phyloP scores from a whole-genome alignment of 1,140 invertebrate genomes.

The Ooceraea biroi region DNA sequence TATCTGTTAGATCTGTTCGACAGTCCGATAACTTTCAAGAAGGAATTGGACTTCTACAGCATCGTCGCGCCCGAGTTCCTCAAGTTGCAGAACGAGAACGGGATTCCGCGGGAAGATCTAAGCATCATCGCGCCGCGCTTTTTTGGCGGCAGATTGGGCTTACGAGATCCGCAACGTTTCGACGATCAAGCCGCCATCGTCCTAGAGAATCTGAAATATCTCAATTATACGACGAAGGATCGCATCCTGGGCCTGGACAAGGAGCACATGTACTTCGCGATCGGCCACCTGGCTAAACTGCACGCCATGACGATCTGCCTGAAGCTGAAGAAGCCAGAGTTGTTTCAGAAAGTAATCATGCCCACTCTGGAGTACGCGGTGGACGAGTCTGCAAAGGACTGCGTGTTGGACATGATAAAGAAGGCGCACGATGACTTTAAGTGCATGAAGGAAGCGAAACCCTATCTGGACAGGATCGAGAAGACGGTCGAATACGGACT shows the following conservation, averaged over 20 bases:
- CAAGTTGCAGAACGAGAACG: constrained; percentile 85
- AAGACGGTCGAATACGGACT: constrained; percentile 74
- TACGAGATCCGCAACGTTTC: constrained; percentile 83
- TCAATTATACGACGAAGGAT: constrained; percentile 86
- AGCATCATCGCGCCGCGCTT: constrained; percentile 85
- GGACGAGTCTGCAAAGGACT: constrained; percentile 74
- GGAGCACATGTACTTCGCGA: constrained; percentile 84
- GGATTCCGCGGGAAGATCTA: constrained; percentile 81
- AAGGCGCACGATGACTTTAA: constrained; percentile 77
- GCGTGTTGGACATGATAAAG: constrained; percentile 79
- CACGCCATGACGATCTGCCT: constrained; percentile 87
- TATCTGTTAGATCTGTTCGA: constrained; percentile 87
- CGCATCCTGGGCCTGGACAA: constrained; percentile 86
- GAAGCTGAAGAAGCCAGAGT: constrained; percentile 85
- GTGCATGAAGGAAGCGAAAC: constrained; percentile 73
- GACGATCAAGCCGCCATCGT: constrained; percentile 87
- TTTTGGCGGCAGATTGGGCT: constrained; percentile 87
- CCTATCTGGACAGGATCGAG: constrained; percentile 73
- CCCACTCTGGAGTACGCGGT: constrained; percentile 62
- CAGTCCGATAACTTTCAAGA: constrained; percentile 87
- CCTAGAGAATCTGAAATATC: constrained; percentile 87
- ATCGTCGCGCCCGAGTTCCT: constrained; percentile 85
- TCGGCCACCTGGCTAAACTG: constrained; percentile 86
- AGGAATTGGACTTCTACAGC: constrained; percentile 87
- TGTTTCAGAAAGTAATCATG: constrained; percentile 82